A percentile compares a stretch with the other conserved stretches of the same genome.
phyloP scores from a whole-genome alignment of 1,140 invertebrate species.

The Drosophila malerkotliana region DNA sequence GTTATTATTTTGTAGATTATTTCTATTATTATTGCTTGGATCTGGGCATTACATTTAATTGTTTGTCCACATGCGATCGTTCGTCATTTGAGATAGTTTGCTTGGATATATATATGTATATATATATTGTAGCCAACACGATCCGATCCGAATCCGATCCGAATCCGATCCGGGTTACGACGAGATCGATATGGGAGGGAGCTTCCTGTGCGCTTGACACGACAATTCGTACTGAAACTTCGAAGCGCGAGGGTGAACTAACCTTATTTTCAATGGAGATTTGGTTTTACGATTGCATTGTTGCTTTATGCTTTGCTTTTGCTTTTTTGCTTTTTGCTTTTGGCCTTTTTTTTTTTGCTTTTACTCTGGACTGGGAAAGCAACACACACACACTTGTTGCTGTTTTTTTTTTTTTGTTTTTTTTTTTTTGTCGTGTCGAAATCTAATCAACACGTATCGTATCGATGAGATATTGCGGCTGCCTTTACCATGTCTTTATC shows the following conservation, averaged over 20 bases:
- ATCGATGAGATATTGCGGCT: slow-evolving; percentile 61
- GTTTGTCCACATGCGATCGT: slow-evolving; percentile 33
- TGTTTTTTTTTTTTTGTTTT: background rate
- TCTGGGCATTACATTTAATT: slow-evolving; percentile 37
- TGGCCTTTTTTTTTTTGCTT: background rate
- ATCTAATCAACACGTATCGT: slow-evolving; percentile 79
- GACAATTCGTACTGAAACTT: slow-evolving; percentile 69
- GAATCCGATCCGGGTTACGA: slow-evolving; percentile 32
- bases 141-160: slow-evolving; percentile 4
- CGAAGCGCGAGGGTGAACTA: slow-evolving; percentile 58
- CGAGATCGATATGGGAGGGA: slow-evolving; percentile 26
- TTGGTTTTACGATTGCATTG: slow-evolving; percentile 56
- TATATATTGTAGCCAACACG: background rate
- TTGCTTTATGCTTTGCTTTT: slow-evolving; percentile 26
- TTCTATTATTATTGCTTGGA: slow-evolving; percentile 25
- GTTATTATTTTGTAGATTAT: background rate
- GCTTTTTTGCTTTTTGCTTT: slow-evolving; percentile 5
- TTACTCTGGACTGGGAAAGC: background rate
- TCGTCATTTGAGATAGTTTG: slow-evolving; percentile 1
- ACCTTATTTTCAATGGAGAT: slow-evolving; percentile 71
- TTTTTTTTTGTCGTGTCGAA: slow-evolving; percentile 53
- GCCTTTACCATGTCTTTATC: slow-evolving; percentile 52
- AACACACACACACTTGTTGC: slow-evolving; percentile 6
- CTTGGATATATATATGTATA: background rate
- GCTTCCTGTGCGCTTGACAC: slow-evolving; percentile 74